phyloP scores from a whole-genome alignment of 1,140 invertebrate species.

The Drosophila yakuba region DNA sequence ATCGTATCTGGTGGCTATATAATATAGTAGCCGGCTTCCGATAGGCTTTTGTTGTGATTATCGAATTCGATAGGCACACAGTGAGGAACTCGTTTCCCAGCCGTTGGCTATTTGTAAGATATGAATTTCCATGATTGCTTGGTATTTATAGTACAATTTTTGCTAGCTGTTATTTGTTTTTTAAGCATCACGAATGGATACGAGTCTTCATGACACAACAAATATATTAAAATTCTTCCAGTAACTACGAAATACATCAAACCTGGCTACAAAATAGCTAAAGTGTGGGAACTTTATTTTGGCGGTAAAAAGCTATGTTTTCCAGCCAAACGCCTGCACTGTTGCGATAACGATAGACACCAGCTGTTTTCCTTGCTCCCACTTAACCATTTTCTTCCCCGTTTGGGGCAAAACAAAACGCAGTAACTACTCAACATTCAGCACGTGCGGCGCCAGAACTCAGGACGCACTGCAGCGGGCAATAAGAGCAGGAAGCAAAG shows the following conservation, averaged over 20 bases:
- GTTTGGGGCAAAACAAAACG: conserved; percentile 6
- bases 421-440: conserved; percentile 2
- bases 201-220: no score
- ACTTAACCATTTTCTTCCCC: neutral
- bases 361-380: conserved; percentile 14
- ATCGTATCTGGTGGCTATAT: conserved; percentile 12
- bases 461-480: conserved; percentile 4
- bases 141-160: neutral
- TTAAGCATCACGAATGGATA: no score
- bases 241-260: no score
- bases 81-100: neutral
- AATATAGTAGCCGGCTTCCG: conserved; percentile 41
- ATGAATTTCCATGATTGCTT: neutral
- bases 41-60: conserved; percentile 36
- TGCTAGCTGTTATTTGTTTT: no score
- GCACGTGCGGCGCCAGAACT: conserved; percentile 8
- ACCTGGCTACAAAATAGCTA: neutral
- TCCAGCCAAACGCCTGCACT: neutral
- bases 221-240: no score
- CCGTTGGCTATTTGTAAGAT: neutral
- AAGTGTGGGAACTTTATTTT: no score
- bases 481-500: neutral
- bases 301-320: neutral
- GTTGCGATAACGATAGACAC: conserved; percentile 1
- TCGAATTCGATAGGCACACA: conserved; percentile 1